A percentile compares a stretch with the other conserved stretches of the same genome.
These are phyloP conservation scores for Carapus acus DNA, from an alignment of 2,797 vertebrate species.

Conservation along the genomic window DNA sequence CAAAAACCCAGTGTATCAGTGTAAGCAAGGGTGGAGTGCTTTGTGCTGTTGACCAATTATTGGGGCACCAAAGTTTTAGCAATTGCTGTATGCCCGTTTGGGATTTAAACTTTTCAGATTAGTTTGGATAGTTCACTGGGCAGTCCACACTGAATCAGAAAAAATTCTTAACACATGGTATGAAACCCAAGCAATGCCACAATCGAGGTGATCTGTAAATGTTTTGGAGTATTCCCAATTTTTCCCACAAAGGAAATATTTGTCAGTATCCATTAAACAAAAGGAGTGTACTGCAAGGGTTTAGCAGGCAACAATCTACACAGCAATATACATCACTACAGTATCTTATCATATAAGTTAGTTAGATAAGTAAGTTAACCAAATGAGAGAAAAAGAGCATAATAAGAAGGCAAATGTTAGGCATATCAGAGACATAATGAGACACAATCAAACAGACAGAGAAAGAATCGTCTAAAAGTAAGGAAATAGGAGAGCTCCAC, in stretches of 20 bases:
- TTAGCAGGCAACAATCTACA: slow-evolving; percentile 62
- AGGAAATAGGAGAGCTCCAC: too few relatives aligned
- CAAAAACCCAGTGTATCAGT: slow-evolving; percentile 35
- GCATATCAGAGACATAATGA: slow-evolving; percentile 61
- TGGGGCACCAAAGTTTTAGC: slow-evolving; percentile 24
- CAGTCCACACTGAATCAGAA: slow-evolving; percentile 29
- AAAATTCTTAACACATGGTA: slow-evolving; percentile 42
- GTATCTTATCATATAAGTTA: slow-evolving; percentile 47
- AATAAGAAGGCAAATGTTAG: slow-evolving; percentile 53
- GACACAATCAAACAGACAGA: slow-evolving; percentile 56
- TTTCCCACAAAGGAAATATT: slow-evolving; percentile 70
- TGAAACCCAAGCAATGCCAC: slow-evolving; percentile 79
- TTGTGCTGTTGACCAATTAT: slow-evolving; percentile 47
- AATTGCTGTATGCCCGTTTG: slow-evolving; percentile 36
- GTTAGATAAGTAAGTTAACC: slow-evolving; percentile 36
- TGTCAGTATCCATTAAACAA: slow-evolving; percentile 62
- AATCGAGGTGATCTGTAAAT: slow-evolving; percentile 18
- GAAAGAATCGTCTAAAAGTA: slow-evolving; percentile 55
- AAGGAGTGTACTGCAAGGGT: slow-evolving; percentile 75
- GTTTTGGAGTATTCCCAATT: slow-evolving; percentile 54
- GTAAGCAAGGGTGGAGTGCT: slow-evolving; percentile 36
- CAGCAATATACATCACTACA: slow-evolving; percentile 43
- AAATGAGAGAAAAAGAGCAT: slow-evolving; percentile 44
- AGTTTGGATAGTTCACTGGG: slow-evolving; percentile 27
- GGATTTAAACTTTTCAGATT: slow-evolving; percentile 13